phyloP scores from a whole-genome alignment of 2,888 invertebrate genomes.

The Limnephilus marmoratus region DNA sequence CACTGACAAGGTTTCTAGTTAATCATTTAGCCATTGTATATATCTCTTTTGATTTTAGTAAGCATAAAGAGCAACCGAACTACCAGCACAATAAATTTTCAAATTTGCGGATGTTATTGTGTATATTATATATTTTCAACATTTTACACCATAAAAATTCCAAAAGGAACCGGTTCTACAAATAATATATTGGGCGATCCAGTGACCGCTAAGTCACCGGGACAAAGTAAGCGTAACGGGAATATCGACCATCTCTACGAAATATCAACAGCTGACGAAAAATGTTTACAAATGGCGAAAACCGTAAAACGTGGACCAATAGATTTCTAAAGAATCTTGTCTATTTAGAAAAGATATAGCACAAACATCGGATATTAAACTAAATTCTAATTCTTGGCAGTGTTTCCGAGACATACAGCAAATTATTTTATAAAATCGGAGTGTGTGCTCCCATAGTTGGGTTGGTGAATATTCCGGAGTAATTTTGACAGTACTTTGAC shows the following conservation, averaged over 20 bases:
- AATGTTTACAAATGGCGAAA: constrained; percentile 64
- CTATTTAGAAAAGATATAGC: not conserved
- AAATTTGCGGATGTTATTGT: too few relatives aligned
- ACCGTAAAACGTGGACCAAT: constrained; percentile 63
- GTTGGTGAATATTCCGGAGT: constrained; percentile 16
- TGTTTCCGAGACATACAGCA: not conserved
- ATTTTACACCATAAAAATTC: too few relatives aligned
- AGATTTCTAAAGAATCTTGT: constrained; percentile 29
- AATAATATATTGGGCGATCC: too few relatives aligned
- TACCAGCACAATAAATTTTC: too few relatives aligned
- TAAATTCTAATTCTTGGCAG: not conserved
- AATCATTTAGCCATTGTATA: too few relatives aligned
- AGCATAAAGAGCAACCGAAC: too few relatives aligned
- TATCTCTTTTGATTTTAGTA: too few relatives aligned
- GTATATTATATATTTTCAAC: too few relatives aligned
- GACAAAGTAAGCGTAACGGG: too few relatives aligned
- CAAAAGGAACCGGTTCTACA: too few relatives aligned
- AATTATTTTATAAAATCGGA: not conserved
- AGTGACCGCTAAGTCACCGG: too few relatives aligned
- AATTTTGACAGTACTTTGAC: constrained; percentile 47
- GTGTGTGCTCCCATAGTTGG: constrained; percentile 35
- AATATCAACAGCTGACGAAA: constrained; percentile 60
- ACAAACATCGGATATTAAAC: not conserved
- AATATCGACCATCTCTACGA: not conserved
- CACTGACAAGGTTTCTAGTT: too few relatives aligned